Evolutionary conservation across 2,113 vertebrate species (phyloP).

Genomic region (Hippocampus guttulatus): DNA sequence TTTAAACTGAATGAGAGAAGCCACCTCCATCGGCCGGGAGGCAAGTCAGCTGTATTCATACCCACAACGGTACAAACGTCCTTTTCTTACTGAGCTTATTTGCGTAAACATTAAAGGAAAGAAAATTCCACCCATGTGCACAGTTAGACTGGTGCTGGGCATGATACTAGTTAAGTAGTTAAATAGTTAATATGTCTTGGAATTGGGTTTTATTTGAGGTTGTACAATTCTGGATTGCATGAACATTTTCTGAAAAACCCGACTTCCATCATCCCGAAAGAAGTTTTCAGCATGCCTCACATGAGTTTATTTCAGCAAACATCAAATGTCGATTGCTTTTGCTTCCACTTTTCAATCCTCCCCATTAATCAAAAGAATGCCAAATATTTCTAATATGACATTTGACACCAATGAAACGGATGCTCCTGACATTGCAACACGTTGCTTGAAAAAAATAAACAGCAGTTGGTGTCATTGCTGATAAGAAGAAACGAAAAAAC

Average conservation of each 20-base stretch:
- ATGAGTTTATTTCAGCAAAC: not conserved
- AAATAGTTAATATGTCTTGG: not conserved
- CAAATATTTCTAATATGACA: not conserved
- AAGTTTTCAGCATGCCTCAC: not conserved
- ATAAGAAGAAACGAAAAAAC: not conserved
- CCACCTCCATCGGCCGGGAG: too few species aligned
- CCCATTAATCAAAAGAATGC: not conserved
- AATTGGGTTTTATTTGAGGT: not conserved
- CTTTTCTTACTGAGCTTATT: too few species aligned
- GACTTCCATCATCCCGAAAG: not conserved
- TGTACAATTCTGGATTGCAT: not conserved
- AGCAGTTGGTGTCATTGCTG: not conserved
- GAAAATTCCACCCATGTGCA: too few species aligned
- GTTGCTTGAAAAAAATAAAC: not conserved
- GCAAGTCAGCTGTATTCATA: too few species aligned
- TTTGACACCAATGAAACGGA: not conserved
- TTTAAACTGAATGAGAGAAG: too few species aligned
- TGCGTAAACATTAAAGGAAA: too few species aligned
- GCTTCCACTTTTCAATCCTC: not conserved
- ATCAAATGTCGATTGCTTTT: not conserved
- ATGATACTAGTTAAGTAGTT: too few species aligned
- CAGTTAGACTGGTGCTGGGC: too few species aligned
- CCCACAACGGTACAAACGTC: too few species aligned
- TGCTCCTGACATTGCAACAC: too few species aligned
- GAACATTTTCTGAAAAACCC: too few species aligned